Evolutionary conservation across 2,797 vertebrate species (phyloP), one percentile per base, ranked within the genome.

Genomic region (Aphelocoma californica): DNA sequence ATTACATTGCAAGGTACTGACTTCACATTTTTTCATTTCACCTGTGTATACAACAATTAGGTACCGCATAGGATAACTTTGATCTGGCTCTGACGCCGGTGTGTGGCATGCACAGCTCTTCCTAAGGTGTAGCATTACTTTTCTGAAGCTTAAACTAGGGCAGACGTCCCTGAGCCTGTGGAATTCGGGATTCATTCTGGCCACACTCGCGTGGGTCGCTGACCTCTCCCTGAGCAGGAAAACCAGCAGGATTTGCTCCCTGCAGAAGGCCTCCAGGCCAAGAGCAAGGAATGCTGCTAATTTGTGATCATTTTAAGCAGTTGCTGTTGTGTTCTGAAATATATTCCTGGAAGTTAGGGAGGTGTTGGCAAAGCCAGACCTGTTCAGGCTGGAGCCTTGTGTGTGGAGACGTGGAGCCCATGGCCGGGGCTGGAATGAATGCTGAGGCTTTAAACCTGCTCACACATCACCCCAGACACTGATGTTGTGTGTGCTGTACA

Each of bases 401-500:
- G 26, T 5, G 42, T 8, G 72, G 88, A 67, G 75, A 50, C 2
- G 45, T 48, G 16, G 10, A 14, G 44, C 84, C 88, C 88, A 24
- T 2, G 2, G 25, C 26, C 0, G 2, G 64, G 83, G 51, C 92
- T 15, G 26, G 95, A 93, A 82, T 93, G 96, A 92, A 42, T 6
- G 25, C 95, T 67, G 95, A 91, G 73, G 36, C 93, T 87, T 57
- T 81, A 54, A 85, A 85, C 83, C 86, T 91, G 94, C 83, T 90
- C 95, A 57, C 92, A 62, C 87, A 21, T 20, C 88, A 86, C 91
- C 91, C 94, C 51, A 84, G 91, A 84, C 92, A 92, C 92, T 80
- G 91, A 91, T 91, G 83, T 85, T 91, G 45, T 75, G 95, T 93
- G 92, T 96, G 90, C 60, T 97, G 97, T 96, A 97, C 92, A 97